Evolutionary conservation across 2,113 vertebrate species (phyloP).

Genomic region (Callaeas wilsoni): DNA sequence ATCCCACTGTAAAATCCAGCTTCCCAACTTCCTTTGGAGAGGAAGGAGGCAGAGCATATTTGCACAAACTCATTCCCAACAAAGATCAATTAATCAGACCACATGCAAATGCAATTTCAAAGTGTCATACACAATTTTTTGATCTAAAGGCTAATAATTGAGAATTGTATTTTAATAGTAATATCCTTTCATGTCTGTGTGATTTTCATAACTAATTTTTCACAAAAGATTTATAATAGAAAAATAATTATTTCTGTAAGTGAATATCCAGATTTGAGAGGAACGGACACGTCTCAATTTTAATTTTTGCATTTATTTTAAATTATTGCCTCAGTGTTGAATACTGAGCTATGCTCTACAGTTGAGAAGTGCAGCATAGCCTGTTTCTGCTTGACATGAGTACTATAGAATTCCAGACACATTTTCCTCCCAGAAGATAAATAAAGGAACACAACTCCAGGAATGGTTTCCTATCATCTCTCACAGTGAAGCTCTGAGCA

Average conservation of each 20-base stretch:
- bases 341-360: neutral
- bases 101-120: neutral
- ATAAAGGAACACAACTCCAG: neutral
- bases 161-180: neutral
- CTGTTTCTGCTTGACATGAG: neutral
- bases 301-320: neutral
- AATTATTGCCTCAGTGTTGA: neutral
- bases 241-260: neutral
- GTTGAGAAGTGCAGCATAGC: neutral
- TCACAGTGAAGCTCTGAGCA: neutral
- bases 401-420: neutral
- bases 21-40: neutral
- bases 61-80: neutral
- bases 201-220: neutral
- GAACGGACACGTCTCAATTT: neutral
- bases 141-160: neutral
- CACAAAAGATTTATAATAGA: neutral
- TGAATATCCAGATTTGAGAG: neutral
- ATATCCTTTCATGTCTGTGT: neutral
- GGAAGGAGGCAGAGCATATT: neutral
- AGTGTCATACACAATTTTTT: neutral
- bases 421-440: slow-evolving; percentile 21
- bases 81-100: neutral
- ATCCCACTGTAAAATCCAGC: neutral
- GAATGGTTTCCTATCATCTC: neutral